These are phyloP conservation scores for Urocyon cinereoargenteus DNA, from an alignment of 2,797 vertebrate genomes.

Conservation along the genomic window DNA sequence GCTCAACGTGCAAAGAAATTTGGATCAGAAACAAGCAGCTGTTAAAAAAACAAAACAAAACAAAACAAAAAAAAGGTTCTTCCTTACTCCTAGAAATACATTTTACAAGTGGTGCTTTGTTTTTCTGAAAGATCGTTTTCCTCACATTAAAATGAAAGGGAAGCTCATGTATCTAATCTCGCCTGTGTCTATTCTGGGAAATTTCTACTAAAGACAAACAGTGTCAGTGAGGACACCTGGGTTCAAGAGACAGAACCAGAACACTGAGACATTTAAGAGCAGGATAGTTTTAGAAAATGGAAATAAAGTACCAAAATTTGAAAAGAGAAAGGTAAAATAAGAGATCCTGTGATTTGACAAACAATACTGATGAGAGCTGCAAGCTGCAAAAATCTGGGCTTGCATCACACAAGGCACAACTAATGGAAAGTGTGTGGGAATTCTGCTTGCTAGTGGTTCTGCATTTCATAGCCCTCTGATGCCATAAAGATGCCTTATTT, in stretches of 20 bases:
- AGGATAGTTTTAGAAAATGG: conserved; percentile 6
- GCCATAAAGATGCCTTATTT: neutral
- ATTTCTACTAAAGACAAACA: conserved; percentile 31
- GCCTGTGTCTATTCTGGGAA: conserved; percentile 33
- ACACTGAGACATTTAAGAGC: neutral
- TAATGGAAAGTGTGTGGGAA: conserved; percentile 32
- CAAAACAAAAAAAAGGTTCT: neutral
- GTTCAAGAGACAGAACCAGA: neutral
- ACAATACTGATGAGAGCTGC: neutral
- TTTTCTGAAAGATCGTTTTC: conserved; percentile 45
- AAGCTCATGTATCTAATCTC: neutral
- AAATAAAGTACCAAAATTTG: neutral
- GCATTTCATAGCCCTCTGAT: conserved; percentile 40
- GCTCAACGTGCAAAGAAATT: neutral
- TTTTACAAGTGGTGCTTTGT: conserved; percentile 46
- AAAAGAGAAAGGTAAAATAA: conserved; percentile 37
- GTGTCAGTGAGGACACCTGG: neutral
- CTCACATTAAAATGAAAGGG: conserved; percentile 49
- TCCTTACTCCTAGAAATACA: neutral
- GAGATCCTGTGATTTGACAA: conserved; percentile 35
- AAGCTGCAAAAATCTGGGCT: neutral
- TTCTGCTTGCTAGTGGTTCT: neutral
- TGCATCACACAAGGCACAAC: neutral
- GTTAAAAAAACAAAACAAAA: neutral
- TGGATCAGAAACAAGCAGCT: neutral